Base-by-base conservation (phyloP, 2,888 invertebrate species). In the Ischnura elegans region DNA sequence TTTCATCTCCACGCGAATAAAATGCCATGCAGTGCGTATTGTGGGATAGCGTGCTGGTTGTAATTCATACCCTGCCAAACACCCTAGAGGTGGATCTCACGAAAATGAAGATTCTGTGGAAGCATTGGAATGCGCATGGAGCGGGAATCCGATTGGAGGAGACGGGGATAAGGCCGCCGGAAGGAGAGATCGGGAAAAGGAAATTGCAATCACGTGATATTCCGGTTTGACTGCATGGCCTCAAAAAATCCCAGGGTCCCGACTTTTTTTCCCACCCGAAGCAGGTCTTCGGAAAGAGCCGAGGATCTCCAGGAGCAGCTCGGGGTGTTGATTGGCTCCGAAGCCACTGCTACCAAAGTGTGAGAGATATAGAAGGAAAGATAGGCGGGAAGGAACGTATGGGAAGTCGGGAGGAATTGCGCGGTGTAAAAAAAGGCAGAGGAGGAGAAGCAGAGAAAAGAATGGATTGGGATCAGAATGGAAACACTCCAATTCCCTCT, bases 151-250 rank as follows among this genome's bases (percentile, higher is more conserved):
- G 19, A 10, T 19, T 19, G 51, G 51, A 51, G 8, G 19, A 51
- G 51, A 51, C 13, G 51, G 4, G 86, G n/a, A 19, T 10, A 8
- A 43, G 86, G 46, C 8, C 10, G 2, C 25, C n/a, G 85, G 42
- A 10, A 25, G 86, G 10, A 86, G 45, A 46, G 86, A 86, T n/a
- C 45, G 46, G 43, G 46, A 36, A 46, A 25, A 86, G 86, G 86
- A 86, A 86, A 86, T 86, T 86, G 86, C 86, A 86, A 86, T 86
- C 86, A 86, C 86, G 46, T 45, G 86, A 86, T 86, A 45, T 86
- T 86, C 86, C 86, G 86, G 86, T 86, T 86, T 46, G 86, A n/a
- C 86, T 86, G 86, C 86, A 46, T 10, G 45, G 86, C 86, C 86
- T 46, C 10, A 86, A 86, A 86, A 51, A 51, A 47, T 51, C 86